These are phyloP conservation scores for Zygogramma bicolorata DNA, from an alignment of 2,888 invertebrate genomes.

Conservation along the genomic window DNA sequence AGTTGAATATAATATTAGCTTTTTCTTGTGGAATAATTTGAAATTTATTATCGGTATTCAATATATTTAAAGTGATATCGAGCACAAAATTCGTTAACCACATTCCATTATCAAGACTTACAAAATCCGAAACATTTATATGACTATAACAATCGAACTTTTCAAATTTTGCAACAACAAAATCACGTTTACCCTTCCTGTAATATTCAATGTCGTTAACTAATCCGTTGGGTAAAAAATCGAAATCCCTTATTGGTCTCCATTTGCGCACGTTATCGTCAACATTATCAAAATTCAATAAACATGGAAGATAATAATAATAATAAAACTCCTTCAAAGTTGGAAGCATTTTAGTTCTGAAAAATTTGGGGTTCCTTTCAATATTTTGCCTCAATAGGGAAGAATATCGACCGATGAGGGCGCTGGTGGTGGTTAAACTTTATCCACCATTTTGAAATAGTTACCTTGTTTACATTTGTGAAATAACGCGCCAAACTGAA, in stretches of 20 bases:
- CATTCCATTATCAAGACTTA: neutral
- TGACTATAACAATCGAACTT: neutral
- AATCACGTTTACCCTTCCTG: neutral
- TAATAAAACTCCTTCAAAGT: neutral
- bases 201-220: neutral
- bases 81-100: neutral
- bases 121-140: neutral
- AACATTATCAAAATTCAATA: neutral
- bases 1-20: neutral
- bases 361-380: neutral
- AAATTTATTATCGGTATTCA: neutral
- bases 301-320: neutral
- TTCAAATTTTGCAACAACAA: neutral
- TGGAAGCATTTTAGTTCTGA: neutral
- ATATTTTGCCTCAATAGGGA: no score
- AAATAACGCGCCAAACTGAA: no score
- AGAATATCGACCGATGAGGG: no score
- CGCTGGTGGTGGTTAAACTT: no score
- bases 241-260: neutral
- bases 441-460: no score
- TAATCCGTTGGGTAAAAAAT: neutral
- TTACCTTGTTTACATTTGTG: no score
- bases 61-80: neutral
- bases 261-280: neutral
- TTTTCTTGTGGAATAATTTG: conserved; percentile 1